Base-by-base conservation (phyloP, 2,797 vertebrate species). In the Xiphophorus birchmanni region DNA sequence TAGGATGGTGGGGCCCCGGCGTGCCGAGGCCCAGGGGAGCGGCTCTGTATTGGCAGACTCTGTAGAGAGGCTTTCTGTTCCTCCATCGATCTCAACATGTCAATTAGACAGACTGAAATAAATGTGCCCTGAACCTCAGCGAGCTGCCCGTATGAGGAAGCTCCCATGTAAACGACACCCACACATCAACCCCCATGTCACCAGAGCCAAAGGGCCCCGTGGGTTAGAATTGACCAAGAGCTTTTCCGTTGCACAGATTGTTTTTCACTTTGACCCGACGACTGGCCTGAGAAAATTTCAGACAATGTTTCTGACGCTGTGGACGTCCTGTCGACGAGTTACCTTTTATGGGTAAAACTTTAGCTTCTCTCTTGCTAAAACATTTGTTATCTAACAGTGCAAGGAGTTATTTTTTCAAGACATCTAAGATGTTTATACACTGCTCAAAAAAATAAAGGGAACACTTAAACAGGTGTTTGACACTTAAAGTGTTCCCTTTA, bases 51-150 rank as follows among this genome's bases (percentile, higher is more conserved):
- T 89, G 94, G 92, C 88, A 71, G 85, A 86, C 84, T 86, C 74
- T 84, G 91, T 76, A 82, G 88, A 93, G 86, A 95, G 88, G 91
- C 90, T 93, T 88, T 94, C 92, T 94, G 90, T 90, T 90, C 86
- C 90, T 81, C 80, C 88, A 95, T 95, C 89, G 92, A 96, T 96
- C 91, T 84, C 83, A 87, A 92, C 88, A 90, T 90, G 91, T 95
- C 95, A 95, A 94, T 96, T 94, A 94, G 92, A 94, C 85, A 77
- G 91, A 93, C 92, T 93, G 88, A 90, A 94, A 95, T 95, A 93
- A 96, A 95, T 94, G 89, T 90, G 92, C 90, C 89, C 90, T 92
- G 90, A 87, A 87, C 90, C 92, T 90, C 87, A 73, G 86, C 75
- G 52, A 91, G 88, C 86, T 54, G 50, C 81, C 79, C 17, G 74